Percentiles rank a stretch among this genome's conserved stretches.
These are phyloP conservation scores for Laodelphax striatellus DNA, from an alignment of 1,140 invertebrate genomes.

Conservation along the genomic window DNA sequence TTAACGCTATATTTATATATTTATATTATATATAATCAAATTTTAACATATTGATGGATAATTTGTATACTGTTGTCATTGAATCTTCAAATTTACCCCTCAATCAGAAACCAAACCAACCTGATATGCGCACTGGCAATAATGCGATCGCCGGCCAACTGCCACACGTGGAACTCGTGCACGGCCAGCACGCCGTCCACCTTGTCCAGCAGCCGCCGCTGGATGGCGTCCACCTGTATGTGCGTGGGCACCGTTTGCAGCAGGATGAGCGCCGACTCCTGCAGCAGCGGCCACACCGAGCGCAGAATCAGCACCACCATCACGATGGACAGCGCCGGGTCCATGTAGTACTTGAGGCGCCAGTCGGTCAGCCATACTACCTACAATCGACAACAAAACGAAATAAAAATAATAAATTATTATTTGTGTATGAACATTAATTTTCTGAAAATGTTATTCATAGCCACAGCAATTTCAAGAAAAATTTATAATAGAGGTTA, in stretches of 20 bases:
- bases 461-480: too few species aligned
- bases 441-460: too few species aligned
- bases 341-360: conserved; percentile 75
- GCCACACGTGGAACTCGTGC: conserved; percentile 92
- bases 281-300: conserved; percentile 75
- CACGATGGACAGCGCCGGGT: conserved; percentile 81
- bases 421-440: too few species aligned
- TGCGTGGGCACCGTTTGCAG: conserved; percentile 87
- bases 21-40: too few species aligned
- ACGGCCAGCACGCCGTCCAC: conserved; percentile 84
- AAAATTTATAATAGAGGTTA: too few species aligned
- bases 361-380: conserved; percentile 81
- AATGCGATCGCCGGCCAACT: conserved; percentile 80
- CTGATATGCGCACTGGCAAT: conserved; percentile 88
- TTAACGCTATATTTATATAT: too few species aligned
- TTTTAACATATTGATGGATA: too few species aligned
- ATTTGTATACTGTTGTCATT: too few species aligned
- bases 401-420: too few species aligned
- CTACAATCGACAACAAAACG: conserved; percentile 12
- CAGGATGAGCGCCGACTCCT: conserved; percentile 79
- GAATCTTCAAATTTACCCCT: too few species aligned
- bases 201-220: conserved; percentile 67
- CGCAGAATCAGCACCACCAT: conserved; percentile 68
- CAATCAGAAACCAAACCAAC: too few species aligned
- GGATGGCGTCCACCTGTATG: conserved; percentile 80